phyloP scores from a whole-genome alignment of 2,888 invertebrate species.

The Tenthredo livida region DNA sequence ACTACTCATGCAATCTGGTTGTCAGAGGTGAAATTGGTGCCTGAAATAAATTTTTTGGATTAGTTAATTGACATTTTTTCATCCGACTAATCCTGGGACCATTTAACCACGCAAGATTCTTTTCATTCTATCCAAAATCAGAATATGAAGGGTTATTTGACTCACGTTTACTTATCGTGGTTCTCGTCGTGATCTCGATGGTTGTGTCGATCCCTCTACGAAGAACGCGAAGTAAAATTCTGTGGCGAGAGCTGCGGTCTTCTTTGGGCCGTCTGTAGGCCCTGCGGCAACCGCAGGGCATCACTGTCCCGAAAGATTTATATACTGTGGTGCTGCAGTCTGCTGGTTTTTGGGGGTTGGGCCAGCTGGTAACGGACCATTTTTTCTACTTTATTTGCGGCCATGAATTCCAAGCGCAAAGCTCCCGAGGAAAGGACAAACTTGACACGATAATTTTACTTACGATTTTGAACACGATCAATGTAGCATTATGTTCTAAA shows the following conservation, averaged over 20 bases:
- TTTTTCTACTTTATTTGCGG: constrained; percentile 38
- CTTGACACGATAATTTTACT: background rate
- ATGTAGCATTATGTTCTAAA: background rate
- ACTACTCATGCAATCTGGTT: background rate
- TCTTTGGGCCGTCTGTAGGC: constrained; percentile 31
- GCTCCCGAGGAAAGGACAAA: background rate
- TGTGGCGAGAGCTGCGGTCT: constrained; percentile 19
- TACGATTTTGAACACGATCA: background rate
- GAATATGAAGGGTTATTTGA: background rate
- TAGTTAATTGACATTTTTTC: background rate
- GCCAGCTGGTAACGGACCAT: constrained; percentile 47
- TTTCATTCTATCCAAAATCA: background rate
- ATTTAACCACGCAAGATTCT: background rate
- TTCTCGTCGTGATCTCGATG: constrained; percentile 1
- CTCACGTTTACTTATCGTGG: background rate
- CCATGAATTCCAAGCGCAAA: constrained; percentile 13
- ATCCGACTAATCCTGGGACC: background rate
- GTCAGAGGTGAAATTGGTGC: background rate
- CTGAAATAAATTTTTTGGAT: background rate
- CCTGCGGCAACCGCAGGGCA: constrained; percentile 62
- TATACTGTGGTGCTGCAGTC: constrained; percentile 57
- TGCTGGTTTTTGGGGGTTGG: constrained; percentile 49
- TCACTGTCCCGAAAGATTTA: constrained; percentile 74
- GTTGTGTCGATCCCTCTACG: constrained; percentile 26
- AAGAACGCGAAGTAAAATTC: constrained; percentile 33